Percentiles rank a stretch among this genome's conserved stretches.
Conservation (phyloP, 2,797 vertebrate species). For the Premnoplex brunnescens region DNA sequence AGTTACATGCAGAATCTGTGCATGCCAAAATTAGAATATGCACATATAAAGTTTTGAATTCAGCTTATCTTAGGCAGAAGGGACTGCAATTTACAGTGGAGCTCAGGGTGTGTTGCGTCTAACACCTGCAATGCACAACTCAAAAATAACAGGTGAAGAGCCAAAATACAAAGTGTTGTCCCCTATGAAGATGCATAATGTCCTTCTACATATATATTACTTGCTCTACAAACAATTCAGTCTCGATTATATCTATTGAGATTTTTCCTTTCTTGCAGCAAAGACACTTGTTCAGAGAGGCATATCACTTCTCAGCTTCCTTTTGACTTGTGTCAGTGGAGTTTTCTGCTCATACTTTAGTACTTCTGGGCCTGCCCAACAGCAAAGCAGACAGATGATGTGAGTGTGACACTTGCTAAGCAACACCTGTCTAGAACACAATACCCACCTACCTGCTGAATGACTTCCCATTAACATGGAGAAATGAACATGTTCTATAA, state of each 20-base stretch:
- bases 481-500: neutral
- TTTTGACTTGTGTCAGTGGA: neutral
- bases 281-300: neutral
- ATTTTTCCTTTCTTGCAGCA: neutral
- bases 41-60: neutral
- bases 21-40: neutral
- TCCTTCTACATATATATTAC: neutral
- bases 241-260: neutral
- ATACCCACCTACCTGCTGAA: neutral
- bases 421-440: neutral
- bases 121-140: neutral
- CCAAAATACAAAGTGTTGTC: neutral
- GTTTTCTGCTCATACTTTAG: neutral
- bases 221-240: neutral
- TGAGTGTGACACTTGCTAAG: neutral
- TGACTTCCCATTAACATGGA: neutral
- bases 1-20: neutral
- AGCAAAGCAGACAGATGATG: neutral
- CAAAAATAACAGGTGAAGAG: neutral
- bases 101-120: neutral
- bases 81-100: neutral
- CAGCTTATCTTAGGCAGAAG: neutral
- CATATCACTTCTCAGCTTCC: neutral
- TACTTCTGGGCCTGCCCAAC: neutral
- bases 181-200: neutral